phyloP scores from a whole-genome alignment of 2,888 invertebrate species.

The Drosophila meridionalis region DNA sequence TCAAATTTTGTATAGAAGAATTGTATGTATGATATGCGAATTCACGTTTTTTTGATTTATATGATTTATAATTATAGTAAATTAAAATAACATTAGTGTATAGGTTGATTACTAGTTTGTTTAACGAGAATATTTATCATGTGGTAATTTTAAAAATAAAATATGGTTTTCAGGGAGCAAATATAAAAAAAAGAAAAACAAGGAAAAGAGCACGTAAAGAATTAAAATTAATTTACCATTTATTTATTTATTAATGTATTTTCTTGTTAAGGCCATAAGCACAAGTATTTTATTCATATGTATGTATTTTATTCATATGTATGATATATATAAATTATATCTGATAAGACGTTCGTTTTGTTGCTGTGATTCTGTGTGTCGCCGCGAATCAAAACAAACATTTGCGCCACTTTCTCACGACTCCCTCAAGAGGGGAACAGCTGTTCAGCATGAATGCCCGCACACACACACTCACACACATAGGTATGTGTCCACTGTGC shows the following conservation, averaged over 20 bases:
- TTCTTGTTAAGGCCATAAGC: not conserved
- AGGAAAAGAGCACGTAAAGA: no score
- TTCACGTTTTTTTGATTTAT: not conserved
- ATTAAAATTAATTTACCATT: not conserved
- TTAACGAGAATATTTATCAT: no score
- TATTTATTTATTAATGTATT: not conserved
- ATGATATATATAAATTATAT: not conserved
- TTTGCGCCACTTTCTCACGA: slow-evolving; percentile 57
- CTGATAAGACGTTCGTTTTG: slow-evolving; percentile 21
- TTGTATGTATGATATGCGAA: not conserved
- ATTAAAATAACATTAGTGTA: no score
- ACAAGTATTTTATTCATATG: not conserved
- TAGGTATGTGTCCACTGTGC: not conserved
- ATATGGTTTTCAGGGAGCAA: no score
- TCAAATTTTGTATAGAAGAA: not conserved
- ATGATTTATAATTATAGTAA: no score
- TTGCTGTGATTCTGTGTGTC: slow-evolving; percentile 19
- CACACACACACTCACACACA: slow-evolving; percentile 2
- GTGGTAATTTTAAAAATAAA: no score
- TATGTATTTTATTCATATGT: not conserved
- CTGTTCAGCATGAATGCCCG: slow-evolving; percentile 62
- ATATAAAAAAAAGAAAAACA: no score
- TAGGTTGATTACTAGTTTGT: no score
- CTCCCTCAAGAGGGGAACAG: slow-evolving; percentile 59
- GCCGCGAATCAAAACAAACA: slow-evolving; percentile 50